A percentile compares a stretch with the other conserved stretches of the same genome.
These are phyloP conservation scores for Embidobia sp. DNA, from an alignment of 2,888 invertebrate species.

Conservation along the genomic window DNA sequence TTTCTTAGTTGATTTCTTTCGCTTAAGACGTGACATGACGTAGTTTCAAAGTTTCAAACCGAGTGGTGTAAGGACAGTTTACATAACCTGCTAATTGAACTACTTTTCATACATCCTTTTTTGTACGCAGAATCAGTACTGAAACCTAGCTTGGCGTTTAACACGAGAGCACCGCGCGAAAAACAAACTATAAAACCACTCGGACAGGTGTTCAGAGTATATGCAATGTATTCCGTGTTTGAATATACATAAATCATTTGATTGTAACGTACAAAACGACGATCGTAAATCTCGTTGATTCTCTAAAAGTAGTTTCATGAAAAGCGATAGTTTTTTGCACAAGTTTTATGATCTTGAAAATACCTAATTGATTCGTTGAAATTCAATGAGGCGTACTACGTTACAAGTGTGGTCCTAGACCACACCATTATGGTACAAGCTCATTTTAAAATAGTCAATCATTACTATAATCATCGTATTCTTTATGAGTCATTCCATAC, in stretches of 20 bases:
- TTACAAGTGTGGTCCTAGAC: too few species aligned
- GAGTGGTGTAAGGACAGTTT: slow-evolving; percentile 31
- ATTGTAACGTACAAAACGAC: slow-evolving; percentile 31
- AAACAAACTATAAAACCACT: slow-evolving; percentile 23
- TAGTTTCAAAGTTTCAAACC: slow-evolving; percentile 26
- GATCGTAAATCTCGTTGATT: slow-evolving; percentile 38
- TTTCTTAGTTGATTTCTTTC: slow-evolving; percentile 45
- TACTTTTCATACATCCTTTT: slow-evolving; percentile 39
- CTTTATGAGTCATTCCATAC: too few species aligned
- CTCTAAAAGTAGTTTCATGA: slow-evolving; percentile 29
- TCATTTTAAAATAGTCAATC: too few species aligned
- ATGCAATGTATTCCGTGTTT: slow-evolving; percentile 29
- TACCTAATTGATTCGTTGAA: slow-evolving; percentile 26
- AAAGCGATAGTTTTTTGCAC: slow-evolving; percentile 25
- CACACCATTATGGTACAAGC: too few species aligned
- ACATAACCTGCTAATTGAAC: slow-evolving; percentile 47
- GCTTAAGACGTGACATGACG: slow-evolving; percentile 28
- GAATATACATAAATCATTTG: slow-evolving; percentile 53
- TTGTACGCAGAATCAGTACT: background rate
- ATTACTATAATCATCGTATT: too few species aligned
- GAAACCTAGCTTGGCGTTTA: too few species aligned
- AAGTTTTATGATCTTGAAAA: background rate
- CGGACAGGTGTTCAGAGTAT: slow-evolving; percentile 36
- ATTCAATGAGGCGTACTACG: too few species aligned
- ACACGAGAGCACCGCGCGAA: slow-evolving; percentile 1